phyloP scores from a whole-genome alignment of 1,140 invertebrate species.

The Eriocheir sinensis region DNA sequence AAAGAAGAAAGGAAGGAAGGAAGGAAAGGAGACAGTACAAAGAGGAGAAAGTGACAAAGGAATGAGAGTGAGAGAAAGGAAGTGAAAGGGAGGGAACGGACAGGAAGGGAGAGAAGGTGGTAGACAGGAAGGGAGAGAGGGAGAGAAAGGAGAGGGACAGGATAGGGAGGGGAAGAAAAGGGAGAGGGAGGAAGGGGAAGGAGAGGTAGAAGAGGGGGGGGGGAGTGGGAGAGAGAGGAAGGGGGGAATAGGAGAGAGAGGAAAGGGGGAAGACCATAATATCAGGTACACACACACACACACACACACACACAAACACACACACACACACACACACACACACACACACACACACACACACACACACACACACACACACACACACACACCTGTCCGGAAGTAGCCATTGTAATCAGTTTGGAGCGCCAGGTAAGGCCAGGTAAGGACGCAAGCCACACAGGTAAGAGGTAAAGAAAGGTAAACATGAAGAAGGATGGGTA shows the following conservation, averaged over 20 bases:
- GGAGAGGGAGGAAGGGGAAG: not conserved
- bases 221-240: not conserved
- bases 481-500: too few relatives aligned
- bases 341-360: not conserved
- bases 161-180: not conserved
- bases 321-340: not conserved
- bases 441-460: too few relatives aligned
- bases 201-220: not conserved
- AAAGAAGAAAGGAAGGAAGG: not conserved
- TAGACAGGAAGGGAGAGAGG: too few relatives aligned
- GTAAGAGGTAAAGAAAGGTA: too few relatives aligned
- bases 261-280: not conserved
- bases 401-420: too few relatives aligned
- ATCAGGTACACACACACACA: not conserved
- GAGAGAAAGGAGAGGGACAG: too few relatives aligned
- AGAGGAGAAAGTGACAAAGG: too few relatives aligned
- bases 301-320: too few relatives aligned
- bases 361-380: too few relatives aligned
- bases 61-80: not conserved
- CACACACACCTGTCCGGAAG: not conserved
- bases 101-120: not conserved
- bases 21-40: too few relatives aligned
- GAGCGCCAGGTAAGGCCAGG: too few relatives aligned
- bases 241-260: too few relatives aligned
- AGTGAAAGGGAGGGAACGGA: slow-evolving; percentile 7